Conservation (phyloP, 1,140 invertebrate genomes). For the Mylabris phalerata region DNA sequence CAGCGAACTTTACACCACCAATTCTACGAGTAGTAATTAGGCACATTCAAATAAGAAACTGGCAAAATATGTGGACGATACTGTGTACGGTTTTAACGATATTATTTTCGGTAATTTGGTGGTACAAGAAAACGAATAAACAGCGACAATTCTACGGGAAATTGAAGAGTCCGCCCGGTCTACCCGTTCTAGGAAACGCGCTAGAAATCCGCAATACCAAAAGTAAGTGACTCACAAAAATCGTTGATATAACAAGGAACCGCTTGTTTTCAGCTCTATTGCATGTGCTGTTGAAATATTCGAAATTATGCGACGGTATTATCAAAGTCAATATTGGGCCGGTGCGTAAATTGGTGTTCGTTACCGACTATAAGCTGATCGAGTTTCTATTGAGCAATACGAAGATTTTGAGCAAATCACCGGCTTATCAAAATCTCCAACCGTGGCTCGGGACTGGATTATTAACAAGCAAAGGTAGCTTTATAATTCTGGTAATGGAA, state of each 20-base stretch:
- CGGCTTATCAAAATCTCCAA: constrained; percentile 62
- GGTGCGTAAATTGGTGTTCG: not conserved
- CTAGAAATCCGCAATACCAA: not conserved
- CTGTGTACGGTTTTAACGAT: too few relatives aligned
- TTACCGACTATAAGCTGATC: constrained; percentile 4
- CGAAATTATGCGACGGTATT: not conserved
- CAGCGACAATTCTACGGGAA: not conserved
- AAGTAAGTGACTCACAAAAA: not conserved
- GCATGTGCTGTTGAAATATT: not conserved
- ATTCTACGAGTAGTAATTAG: too few relatives aligned
- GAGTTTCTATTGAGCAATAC: constrained; percentile 4
- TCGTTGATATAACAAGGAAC: not conserved
- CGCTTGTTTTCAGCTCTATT: not conserved
- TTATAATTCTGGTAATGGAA: not conserved
- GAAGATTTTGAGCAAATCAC: constrained; percentile 12
- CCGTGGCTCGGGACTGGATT: constrained; percentile 71
- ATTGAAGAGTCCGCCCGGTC: not conserved
- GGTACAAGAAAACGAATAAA: not conserved
- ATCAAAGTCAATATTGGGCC: not conserved
- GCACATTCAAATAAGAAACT: too few relatives aligned
- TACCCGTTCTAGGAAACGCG: not conserved
- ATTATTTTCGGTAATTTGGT: not conserved
- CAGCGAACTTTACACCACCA: too few relatives aligned
- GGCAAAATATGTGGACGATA: too few relatives aligned
- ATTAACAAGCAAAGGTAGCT: constrained; percentile 53